Conservation (phyloP, 1,140 invertebrate species). For the Pseudomyrmex flavicornis region DNA sequence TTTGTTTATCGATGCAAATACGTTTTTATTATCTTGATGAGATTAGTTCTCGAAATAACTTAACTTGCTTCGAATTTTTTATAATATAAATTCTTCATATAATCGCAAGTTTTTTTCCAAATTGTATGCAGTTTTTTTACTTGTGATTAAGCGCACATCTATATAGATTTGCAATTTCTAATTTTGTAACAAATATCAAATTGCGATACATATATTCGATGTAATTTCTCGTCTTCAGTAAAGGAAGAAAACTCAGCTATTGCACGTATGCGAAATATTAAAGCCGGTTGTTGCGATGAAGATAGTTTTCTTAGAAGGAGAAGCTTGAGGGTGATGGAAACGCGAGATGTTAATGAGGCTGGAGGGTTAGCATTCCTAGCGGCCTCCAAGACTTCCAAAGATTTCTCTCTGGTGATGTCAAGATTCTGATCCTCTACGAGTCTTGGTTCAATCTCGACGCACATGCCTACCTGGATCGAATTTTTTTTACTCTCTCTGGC, state of each 20-base stretch:
- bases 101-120: background rate
- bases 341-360: constrained; percentile 86
- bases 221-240: background rate
- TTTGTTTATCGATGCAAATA: too few relatives aligned
- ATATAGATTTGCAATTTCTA: background rate
- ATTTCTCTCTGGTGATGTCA: constrained; percentile 84
- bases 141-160: too few relatives aligned
- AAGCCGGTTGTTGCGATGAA: constrained; percentile 75
- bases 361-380: constrained; percentile 85
- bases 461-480: constrained; percentile 39
- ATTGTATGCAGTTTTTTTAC: too few relatives aligned
- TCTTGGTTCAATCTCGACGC: constrained; percentile 80
- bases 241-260: background rate
- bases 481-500: background rate
- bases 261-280: constrained; percentile 50
- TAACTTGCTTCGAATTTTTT: too few relatives aligned
- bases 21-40: too few relatives aligned
- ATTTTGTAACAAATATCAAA: background rate
- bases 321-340: constrained; percentile 80
- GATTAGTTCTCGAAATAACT: too few relatives aligned
- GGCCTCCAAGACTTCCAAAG: constrained; percentile 84
- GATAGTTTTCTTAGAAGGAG: constrained; percentile 77
- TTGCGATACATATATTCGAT: background rate
- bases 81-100: too few relatives aligned
- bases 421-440: constrained; percentile 76